phyloP scores from a whole-genome alignment of 2,113 vertebrate species.

The Hemiscyllium ocellatum region DNA sequence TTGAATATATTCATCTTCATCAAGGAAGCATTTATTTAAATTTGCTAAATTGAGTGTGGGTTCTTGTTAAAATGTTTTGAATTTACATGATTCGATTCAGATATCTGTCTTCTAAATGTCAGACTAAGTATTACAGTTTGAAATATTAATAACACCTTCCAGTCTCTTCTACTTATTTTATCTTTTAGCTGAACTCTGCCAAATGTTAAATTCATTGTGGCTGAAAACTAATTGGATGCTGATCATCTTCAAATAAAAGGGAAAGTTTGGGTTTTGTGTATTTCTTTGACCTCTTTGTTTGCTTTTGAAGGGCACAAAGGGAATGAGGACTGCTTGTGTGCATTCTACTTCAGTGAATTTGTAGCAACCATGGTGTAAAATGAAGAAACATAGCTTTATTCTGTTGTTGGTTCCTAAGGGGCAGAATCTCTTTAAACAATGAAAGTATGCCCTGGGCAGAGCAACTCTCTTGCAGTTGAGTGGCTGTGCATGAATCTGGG shows the following conservation, averaged over 20 bases:
- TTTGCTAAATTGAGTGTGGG: background rate
- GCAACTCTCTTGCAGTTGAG: conserved; percentile 5
- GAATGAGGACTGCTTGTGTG: background rate
- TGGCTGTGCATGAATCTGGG: background rate
- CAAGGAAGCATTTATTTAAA: background rate
- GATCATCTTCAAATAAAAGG: background rate
- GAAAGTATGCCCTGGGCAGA: conserved; percentile 15
- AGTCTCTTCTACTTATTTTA: background rate
- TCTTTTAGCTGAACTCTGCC: background rate
- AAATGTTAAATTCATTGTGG: background rate
- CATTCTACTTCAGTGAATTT: background rate
- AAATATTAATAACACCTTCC: background rate
- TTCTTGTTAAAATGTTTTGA: background rate
- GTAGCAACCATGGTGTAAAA: background rate
- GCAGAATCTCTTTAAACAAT: background rate
- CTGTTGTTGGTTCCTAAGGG: background rate
- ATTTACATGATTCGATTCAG: background rate
- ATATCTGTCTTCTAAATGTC: background rate
- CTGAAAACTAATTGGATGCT: background rate
- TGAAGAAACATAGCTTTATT: background rate
- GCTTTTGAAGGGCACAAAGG: background rate
- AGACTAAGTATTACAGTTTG: background rate
- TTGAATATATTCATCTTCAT: background rate
- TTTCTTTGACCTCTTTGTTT: background rate
- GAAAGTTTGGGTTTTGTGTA: background rate